Evolutionary conservation across 2,797 vertebrate species (phyloP), one percentile per base, ranked within the genome.

Genomic region (Melanogrammus aeglefinus): DNA sequence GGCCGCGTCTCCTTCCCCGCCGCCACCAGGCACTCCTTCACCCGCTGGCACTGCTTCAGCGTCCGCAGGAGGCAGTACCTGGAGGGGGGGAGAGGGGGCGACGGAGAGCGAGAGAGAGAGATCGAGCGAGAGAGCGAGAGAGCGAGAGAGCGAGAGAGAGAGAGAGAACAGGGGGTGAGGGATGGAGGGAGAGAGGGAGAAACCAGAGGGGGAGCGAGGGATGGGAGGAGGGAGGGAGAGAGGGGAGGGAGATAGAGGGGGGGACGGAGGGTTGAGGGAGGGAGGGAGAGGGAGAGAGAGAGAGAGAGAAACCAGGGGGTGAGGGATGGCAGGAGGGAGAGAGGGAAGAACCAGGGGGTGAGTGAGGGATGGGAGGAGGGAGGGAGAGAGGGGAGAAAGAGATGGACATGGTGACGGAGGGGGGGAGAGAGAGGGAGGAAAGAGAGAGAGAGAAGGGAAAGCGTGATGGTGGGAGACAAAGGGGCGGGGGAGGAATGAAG

Each of bases 61-160:
- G 97, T 99, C 95, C 97, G 95, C 89, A 99, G 93, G 91, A 99
- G 88, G 93, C 97, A 99, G 93, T 97, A 99, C 93, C 97, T 99
- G 47, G 33, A 36, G 18, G 77, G 44, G 13, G 33, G 31, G 31
- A 72, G 31, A 72, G 27, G 6, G 71, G 72, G 7, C 70, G 44
- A 16, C 18, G n/a, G 18, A 57, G 16, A n/a, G 51, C n/a, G 18
- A n/a, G 51, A 57, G 51, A 3, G 51, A 47, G 16, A 57, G 16
- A 57, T 4, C 7, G 4, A 1, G 2, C 14, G 44, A 16, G 44
- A 16, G 44, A 47, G 44, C 14, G 47, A 51, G 47, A 41, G 0
- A 41, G 6, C 36, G 44, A 9, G 44, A 18, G 47, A 6, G 16
- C 18, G 47, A 6, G 47, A 18, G 47, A 51, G 47, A 9, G 47